Percentiles rank a stretch among this genome's conserved stretches.
phyloP scores from a whole-genome alignment of 2,888 invertebrate species.

The Punctoribates punctum region DNA sequence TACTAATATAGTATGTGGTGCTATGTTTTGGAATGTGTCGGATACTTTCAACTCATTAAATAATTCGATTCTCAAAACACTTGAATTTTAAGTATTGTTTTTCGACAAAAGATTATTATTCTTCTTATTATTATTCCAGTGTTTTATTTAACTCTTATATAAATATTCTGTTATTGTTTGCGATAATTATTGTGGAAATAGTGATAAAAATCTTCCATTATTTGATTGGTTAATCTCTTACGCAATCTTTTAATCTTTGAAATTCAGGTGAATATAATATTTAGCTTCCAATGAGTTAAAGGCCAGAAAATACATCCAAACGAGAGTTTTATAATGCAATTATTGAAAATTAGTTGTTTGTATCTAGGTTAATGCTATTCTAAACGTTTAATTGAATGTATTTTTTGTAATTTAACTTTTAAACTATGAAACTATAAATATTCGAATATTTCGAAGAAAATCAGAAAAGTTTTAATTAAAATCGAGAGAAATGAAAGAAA shows the following conservation, averaged over 20 bases:
- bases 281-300: neutral
- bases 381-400: neutral
- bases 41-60: neutral
- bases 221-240: neutral
- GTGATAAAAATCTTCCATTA: neutral
- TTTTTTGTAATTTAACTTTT: neutral
- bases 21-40: too few relatives aligned
- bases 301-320: neutral
- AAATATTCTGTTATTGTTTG: neutral
- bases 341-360: neutral
- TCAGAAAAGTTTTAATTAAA: too few relatives aligned
- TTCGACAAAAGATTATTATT: neutral
- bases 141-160: neutral
- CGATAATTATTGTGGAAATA: neutral
- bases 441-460: too few relatives aligned
- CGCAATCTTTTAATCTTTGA: neutral
- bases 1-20: neutral
- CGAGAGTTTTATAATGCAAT: neutral
- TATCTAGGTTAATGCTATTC: conserved; percentile 1
- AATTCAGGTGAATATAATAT: neutral
- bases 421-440: neutral
- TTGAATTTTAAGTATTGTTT: neutral
- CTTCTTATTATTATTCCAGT: neutral
- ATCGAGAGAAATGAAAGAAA: too few relatives aligned
- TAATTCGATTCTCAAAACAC: neutral